Evolutionary conservation across 2,113 vertebrate genomes (phyloP).

Genomic region (Machaerirhynchus nigripectus): DNA sequence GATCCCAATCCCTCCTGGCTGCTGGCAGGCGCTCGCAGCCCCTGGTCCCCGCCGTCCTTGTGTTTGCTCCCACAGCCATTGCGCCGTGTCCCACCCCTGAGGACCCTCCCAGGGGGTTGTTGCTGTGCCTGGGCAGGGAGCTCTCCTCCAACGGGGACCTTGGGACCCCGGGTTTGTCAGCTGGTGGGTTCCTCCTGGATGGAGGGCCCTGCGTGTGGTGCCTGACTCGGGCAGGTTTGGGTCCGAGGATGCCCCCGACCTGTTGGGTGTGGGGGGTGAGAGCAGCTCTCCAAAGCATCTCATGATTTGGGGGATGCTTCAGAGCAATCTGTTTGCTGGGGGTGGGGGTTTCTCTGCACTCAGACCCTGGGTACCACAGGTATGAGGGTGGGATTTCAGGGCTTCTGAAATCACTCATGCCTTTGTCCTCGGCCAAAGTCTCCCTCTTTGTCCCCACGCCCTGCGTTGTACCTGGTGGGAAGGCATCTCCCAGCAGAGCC

Average conservation of each 20-base stretch:
- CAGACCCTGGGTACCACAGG: accelerated
- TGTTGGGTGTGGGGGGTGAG: not conserved
- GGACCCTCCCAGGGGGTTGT: not conserved
- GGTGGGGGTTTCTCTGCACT: not conserved
- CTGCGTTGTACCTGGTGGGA: not conserved
- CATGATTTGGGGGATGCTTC: accelerated
- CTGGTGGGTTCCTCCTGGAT: not conserved
- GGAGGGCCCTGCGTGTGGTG: accelerated
- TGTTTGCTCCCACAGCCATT: not conserved
- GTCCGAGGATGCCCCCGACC: not conserved
- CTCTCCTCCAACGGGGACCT: accelerated
- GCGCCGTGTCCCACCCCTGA: not conserved
- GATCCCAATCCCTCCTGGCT: not conserved
- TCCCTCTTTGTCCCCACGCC: accelerated
- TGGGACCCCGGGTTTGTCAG: not conserved
- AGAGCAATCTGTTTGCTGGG: accelerated
- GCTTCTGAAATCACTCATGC: not conserved
- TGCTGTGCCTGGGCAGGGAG: not conserved
- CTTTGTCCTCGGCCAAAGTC: not conserved
- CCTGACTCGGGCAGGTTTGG: not conserved
- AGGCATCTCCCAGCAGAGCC: not conserved
- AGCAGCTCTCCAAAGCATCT: not conserved
- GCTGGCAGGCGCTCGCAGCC: not conserved
- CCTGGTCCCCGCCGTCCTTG: accelerated
- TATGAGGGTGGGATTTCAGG: not conserved